Conservation (phyloP, 2,888 invertebrate genomes). For the Megaustenia siamemsis region DNA sequence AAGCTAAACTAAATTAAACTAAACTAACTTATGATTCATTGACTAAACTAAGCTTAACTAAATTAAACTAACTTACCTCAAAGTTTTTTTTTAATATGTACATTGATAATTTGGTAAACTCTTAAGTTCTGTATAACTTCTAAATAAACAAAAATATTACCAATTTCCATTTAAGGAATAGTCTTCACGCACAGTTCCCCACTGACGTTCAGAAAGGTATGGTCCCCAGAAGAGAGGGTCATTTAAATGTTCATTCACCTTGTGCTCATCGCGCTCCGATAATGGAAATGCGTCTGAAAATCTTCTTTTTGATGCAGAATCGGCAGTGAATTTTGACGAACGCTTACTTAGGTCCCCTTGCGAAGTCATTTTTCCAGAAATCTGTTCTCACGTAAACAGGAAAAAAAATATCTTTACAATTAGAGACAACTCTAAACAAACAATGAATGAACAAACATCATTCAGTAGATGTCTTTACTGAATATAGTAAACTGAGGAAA, state of each 20-base stretch:
- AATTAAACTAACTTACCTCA: too few relatives aligned
- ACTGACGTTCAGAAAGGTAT: slow-evolving; percentile 79
- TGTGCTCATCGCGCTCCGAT: slow-evolving; percentile 12
- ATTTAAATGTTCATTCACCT: slow-evolving; percentile 47
- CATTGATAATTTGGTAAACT: too few relatives aligned
- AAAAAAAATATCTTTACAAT: too few relatives aligned
- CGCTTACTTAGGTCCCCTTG: not conserved
- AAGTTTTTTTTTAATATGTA: too few relatives aligned
- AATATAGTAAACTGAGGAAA: too few relatives aligned
- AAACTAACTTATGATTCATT: too few relatives aligned
- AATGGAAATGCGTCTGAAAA: slow-evolving; percentile 17
- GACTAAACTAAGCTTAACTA: too few relatives aligned
- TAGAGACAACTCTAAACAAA: too few relatives aligned
- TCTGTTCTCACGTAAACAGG: not conserved
- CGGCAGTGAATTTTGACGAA: not conserved
- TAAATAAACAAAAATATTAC: slow-evolving; percentile 58
- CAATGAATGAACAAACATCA: too few relatives aligned
- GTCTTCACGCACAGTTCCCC: slow-evolving; percentile 80
- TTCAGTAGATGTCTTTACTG: too few relatives aligned
- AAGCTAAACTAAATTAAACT: too few relatives aligned
- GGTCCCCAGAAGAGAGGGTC: slow-evolving; percentile 76
- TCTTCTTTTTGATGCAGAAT: slow-evolving; percentile 1
- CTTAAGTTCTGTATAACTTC: not conserved
- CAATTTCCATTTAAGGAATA: slow-evolving; percentile 76
- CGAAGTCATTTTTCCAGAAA: not conserved